These are phyloP conservation scores for Isurus oxyrinchus DNA, from an alignment of 2,113 vertebrate species.

Conservation along the genomic window DNA sequence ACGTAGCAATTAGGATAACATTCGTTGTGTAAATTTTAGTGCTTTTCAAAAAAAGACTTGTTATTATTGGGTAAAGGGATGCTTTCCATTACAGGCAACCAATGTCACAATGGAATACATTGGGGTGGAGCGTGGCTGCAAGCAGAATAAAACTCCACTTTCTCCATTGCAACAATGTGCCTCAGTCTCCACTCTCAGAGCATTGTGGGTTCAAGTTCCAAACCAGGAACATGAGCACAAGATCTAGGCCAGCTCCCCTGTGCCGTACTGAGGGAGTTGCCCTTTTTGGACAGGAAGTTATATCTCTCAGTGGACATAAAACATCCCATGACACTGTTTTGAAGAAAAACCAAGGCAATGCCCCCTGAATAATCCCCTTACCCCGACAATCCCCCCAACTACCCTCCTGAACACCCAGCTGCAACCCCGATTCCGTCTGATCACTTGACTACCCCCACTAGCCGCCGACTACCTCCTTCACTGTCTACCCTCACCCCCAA, in stretches of 20 bases:
- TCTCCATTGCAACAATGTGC: background rate
- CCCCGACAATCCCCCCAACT: too few species aligned
- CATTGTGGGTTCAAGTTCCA: background rate
- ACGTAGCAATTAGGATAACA: conserved; percentile 12
- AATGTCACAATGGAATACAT: background rate
- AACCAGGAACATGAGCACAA: background rate
- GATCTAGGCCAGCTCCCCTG: background rate
- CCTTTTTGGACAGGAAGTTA: too few species aligned
- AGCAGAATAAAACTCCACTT: background rate
- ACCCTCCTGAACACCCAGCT: too few species aligned
- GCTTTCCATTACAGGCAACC: background rate
- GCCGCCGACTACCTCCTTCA: too few species aligned
- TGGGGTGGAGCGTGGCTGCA: background rate
- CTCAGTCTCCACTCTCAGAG: background rate
- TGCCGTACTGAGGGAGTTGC: background rate
- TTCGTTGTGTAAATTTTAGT: background rate
- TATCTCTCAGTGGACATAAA: background rate
- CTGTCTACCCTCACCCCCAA: too few species aligned
- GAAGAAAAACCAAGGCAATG: background rate
- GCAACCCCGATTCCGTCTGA: too few species aligned
- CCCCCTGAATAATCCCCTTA: too few species aligned
- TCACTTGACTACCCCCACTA: too few species aligned
- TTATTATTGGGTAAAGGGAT: background rate
- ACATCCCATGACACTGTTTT: background rate
- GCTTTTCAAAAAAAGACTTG: background rate